These are phyloP conservation scores for Chionomys nivalis DNA, from an alignment of 2,113 vertebrate species.

Conservation along the genomic window DNA sequence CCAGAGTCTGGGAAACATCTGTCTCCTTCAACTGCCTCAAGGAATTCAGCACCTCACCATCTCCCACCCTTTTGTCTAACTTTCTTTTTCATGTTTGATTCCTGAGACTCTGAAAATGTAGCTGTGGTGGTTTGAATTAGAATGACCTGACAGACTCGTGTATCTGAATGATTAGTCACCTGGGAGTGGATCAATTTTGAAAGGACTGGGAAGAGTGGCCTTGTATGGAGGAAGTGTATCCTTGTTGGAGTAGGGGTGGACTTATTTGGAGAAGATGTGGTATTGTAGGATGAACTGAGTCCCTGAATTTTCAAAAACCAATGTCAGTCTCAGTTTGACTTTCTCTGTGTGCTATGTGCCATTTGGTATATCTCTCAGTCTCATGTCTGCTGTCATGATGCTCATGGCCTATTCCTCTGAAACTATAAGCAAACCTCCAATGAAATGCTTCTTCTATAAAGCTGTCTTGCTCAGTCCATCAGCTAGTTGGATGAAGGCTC, in stretches of 20 bases:
- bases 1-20: slow-evolving; percentile 54
- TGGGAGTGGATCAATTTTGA: background rate
- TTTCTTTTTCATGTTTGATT: background rate
- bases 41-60: slow-evolving; percentile 73
- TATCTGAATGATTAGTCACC: background rate
- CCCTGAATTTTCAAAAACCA: background rate
- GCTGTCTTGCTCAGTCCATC: background rate
- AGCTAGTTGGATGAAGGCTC: background rate
- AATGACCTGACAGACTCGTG: background rate
- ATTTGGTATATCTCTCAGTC: background rate
- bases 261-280: background rate
- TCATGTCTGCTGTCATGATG: background rate
- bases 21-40: slow-evolving; percentile 64
- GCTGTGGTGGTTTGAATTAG: background rate
- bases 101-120: background rate
- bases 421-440: background rate
- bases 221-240: background rate
- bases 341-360: background rate
- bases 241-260: no score
- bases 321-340: background rate
- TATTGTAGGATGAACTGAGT: background rate
- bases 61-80: slow-evolving; percentile 23
- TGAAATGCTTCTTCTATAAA: background rate
- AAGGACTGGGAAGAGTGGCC: background rate
- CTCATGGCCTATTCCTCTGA: background rate